Conservation (phyloP, 2,888 invertebrate species). For the Drosophila mulleri region DNA sequence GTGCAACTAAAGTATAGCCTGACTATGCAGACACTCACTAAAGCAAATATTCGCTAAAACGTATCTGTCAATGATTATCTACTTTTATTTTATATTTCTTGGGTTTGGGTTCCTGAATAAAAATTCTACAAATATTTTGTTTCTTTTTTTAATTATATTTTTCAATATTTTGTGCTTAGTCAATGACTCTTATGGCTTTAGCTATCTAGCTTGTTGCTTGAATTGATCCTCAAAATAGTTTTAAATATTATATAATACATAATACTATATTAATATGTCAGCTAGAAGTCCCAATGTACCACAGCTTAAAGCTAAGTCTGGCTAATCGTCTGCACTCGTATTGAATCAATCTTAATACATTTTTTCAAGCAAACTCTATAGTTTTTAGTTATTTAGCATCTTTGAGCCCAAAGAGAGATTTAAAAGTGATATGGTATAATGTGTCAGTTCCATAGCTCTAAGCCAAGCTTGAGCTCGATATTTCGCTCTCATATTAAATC, state of each 20-base stretch:
- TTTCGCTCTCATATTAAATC: neutral
- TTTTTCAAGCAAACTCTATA: too few relatives aligned
- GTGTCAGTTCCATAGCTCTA: neutral
- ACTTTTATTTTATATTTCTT: neutral
- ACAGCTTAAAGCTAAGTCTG: too few relatives aligned
- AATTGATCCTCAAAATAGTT: too few relatives aligned
- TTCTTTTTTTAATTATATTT: neutral
- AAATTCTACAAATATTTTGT: neutral
- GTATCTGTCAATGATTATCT: neutral
- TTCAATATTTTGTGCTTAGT: neutral
- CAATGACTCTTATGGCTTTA: neutral
- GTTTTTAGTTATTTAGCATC: too few relatives aligned
- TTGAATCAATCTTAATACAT: too few relatives aligned
- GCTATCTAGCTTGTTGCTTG: neutral
- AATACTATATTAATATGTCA: too few relatives aligned
- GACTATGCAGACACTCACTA: neutral
- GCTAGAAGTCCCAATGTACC: too few relatives aligned
- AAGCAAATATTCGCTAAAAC: neutral
- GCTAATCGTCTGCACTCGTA: too few relatives aligned
- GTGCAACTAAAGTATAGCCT: neutral
- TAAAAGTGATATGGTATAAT: too few relatives aligned
- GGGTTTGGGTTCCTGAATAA: neutral
- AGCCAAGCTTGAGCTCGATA: neutral
- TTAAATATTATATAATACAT: too few relatives aligned
- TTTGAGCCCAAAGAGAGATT: too few relatives aligned